A percentile compares a stretch with the other conserved stretches of the same genome.
phyloP scores from a whole-genome alignment of 1,140 invertebrate species.

The Drosophila suzukii region DNA sequence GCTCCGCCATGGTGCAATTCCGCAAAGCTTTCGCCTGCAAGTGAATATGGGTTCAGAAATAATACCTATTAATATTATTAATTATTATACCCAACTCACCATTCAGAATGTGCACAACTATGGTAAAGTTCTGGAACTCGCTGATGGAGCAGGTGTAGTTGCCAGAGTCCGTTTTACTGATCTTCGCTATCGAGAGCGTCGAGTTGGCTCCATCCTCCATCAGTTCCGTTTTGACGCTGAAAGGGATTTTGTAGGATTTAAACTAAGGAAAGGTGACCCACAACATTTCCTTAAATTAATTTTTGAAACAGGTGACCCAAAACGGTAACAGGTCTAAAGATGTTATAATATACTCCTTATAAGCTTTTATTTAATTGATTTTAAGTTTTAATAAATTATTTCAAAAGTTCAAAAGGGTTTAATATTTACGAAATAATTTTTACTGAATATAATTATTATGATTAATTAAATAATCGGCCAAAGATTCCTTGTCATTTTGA shows the following conservation, averaged over 20 bases:
- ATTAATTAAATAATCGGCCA: no score
- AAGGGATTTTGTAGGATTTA: slow-evolving; percentile 4
- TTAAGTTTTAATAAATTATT: no score
- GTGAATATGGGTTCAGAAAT: background rate
- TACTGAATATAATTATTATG: no score
- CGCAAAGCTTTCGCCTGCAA: slow-evolving; percentile 87
- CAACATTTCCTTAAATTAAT: no score
- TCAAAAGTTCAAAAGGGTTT: no score
- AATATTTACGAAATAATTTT: no score
- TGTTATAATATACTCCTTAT: no score
- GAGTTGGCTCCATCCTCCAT: slow-evolving; percentile 91
- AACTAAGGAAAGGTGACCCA: no score
- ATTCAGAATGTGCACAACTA: slow-evolving; percentile 90
- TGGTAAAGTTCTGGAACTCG: slow-evolving; percentile 87
- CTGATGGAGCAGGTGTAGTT: slow-evolving; percentile 91
- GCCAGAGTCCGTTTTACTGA: slow-evolving; percentile 90
- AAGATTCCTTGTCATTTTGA: no score
- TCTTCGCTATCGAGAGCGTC: slow-evolving; percentile 89
- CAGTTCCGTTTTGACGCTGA: slow-evolving; percentile 90
- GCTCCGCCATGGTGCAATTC: slow-evolving; percentile 86
- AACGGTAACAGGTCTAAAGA: no score
- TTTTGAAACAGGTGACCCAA: no score
- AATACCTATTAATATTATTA: background rate
- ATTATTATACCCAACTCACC: slow-evolving; percentile 85
- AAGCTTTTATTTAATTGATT: no score